Base-by-base conservation (phyloP, 2,888 invertebrate genomes). In the Xestia ashworthii region DNA sequence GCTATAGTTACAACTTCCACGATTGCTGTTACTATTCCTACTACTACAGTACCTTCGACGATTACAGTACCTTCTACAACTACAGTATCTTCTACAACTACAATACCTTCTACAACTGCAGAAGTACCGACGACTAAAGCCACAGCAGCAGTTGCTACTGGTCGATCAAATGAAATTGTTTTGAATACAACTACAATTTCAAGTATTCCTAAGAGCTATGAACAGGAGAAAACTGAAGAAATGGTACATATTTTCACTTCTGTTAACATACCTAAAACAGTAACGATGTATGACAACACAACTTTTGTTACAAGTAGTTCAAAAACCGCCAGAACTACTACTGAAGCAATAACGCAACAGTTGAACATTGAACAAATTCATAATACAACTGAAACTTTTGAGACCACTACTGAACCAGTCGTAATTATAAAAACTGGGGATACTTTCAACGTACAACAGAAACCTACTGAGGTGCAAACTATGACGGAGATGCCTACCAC, bases 371-470 rank as follows among this genome's bases (percentile, higher is more conserved):
- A 87, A 76, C 84, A 89, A 65, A 86, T 90, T 71, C 89, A 91
- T 64, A 92, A 91, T 74, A 90, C 83, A 87, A 93, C 92, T 69
- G 84, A 88, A 64, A 69, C 68, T 48, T 78, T 80, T 60, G 71
- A 78, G 46, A 78, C 69, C 11, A 86, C 72, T 22, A 82, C 77
- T 38, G 82, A 83, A 69, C 44, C 77, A 38, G 38, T 48, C 12
- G n/a, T 32, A 41, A 50, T 60, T 16, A 64, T 72, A 11, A 78
- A 65, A 25, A 74, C 62, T 53, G 8, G 60, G 67, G 46, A 60
- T 32, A 72, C 69, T 38, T n/a, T 41, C 11, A 77, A 71, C 19
- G 58, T 62, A 58, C 83, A 81, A 60, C 82, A 68, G 64, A 81
- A 75, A 69, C 62, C 74, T 22, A 53, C 32, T 64, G 78, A 84